phyloP scores from a whole-genome alignment of 2,113 vertebrate genomes.

The Scopus umbretta region DNA sequence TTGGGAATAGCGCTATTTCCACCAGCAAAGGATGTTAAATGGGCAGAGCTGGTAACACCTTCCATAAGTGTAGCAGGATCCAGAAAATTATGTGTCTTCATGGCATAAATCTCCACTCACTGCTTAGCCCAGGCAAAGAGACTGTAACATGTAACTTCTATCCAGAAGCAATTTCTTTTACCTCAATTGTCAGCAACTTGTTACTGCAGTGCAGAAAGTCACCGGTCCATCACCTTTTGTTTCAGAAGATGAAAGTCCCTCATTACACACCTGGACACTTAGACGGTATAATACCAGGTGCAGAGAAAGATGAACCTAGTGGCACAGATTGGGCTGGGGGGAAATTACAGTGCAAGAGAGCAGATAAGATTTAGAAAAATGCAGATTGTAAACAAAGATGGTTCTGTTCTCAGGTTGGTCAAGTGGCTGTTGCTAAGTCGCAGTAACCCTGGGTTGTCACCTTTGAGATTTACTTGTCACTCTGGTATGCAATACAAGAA shows the following conservation, averaged over 20 bases:
- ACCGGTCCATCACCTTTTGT: neutral
- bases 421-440: neutral
- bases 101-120: neutral
- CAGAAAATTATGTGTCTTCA: neutral
- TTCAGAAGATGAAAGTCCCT: neutral
- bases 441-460: slow-evolving; percentile 11
- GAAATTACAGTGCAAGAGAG: neutral
- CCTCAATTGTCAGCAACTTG: neutral
- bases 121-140: neutral
- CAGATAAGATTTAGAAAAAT: slow-evolving; percentile 41
- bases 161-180: neutral
- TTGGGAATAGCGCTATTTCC: neutral
- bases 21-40: neutral
- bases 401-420: slow-evolving; percentile 19
- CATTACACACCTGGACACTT: neutral
- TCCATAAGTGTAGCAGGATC: neutral
- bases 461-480: slow-evolving; percentile 33
- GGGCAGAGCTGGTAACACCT: neutral
- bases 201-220: neutral
- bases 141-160: neutral
- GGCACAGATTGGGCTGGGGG: neutral
- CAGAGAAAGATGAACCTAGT: neutral
- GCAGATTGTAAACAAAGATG: slow-evolving; percentile 35
- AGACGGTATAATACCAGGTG: neutral
- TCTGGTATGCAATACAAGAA: slow-evolving; percentile 31